Percentiles rank a stretch among this genome's conserved stretches.
phyloP scores from a whole-genome alignment of 2,797 vertebrate species.

The Arnoldichthys spilopterus region DNA sequence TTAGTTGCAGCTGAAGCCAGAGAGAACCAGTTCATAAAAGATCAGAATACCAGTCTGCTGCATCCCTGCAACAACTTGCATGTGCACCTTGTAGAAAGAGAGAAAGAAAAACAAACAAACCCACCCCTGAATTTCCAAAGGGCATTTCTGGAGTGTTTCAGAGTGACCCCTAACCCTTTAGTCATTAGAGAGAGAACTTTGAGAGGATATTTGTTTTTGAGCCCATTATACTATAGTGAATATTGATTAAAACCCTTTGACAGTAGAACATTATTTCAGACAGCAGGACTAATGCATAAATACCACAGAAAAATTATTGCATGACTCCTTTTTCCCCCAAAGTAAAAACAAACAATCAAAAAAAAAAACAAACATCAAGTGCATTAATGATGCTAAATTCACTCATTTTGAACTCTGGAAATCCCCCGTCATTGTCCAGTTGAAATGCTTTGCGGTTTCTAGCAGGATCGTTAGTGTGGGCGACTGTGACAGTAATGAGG shows the following conservation, averaged over 20 bases:
- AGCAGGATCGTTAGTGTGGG: neutral
- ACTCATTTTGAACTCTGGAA: neutral
- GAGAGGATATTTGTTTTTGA: neutral
- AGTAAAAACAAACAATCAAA: constrained; percentile 26
- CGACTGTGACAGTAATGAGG: constrained; percentile 6
- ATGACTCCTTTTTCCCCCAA: neutral
- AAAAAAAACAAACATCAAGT: neutral
- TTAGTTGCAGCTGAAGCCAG: neutral
- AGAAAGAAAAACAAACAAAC: neutral
- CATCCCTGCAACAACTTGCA: neutral
- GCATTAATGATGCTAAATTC: neutral
- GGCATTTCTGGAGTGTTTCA: constrained; percentile 18
- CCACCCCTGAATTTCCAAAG: neutral
- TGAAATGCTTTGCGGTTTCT: neutral
- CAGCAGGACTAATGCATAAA: constrained; percentile 39
- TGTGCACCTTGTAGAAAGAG: too few species aligned
- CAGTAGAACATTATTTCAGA: neutral
- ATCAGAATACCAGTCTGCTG: neutral
- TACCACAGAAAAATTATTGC: constrained; percentile 6
- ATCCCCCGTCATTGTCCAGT: neutral
- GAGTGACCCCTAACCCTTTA: neutral
- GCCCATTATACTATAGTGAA: neutral
- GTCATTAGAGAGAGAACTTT: neutral
- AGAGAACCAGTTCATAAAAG: neutral
- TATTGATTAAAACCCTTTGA: neutral